Conservation (phyloP, 2,797 vertebrate genomes). For the Cottoperca gobio region DNA sequence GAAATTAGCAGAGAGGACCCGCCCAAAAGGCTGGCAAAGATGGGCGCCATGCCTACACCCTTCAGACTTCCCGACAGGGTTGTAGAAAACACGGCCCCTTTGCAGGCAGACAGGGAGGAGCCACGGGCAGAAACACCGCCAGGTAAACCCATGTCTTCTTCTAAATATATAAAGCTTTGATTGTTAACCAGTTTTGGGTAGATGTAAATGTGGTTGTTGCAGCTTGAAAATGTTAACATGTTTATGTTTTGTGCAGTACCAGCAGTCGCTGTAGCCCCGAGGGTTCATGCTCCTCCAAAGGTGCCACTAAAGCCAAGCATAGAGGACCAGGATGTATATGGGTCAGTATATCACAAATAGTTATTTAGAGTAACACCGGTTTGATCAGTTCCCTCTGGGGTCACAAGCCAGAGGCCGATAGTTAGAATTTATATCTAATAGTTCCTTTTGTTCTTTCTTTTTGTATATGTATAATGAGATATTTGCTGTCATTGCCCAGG, state of each 20-base stretch:
- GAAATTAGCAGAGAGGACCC: constrained; percentile 87
- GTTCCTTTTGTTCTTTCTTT: too few relatives aligned
- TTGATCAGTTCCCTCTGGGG: neutral
- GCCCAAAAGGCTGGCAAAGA: constrained; percentile 88
- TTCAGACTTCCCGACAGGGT: constrained; percentile 81
- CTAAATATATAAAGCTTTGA: neutral
- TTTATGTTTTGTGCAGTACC: constrained; percentile 32
- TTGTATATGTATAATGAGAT: neutral
- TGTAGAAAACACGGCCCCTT: constrained; percentile 65
- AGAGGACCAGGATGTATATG: constrained; percentile 94
- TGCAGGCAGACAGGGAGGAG: constrained; percentile 79
- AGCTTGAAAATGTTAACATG: neutral
- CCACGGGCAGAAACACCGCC: constrained; percentile 69
- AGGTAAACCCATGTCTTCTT: constrained; percentile 55
- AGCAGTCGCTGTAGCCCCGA: constrained; percentile 56
- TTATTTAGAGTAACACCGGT: neutral
- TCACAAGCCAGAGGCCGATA: neutral
- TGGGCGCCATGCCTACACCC: constrained; percentile 93
- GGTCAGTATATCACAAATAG: constrained; percentile 78
- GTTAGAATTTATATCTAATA: neutral
- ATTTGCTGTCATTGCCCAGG: constrained; percentile 66
- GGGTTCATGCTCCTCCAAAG: constrained; percentile 76
- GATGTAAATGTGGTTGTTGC: neutral
- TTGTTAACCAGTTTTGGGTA: neutral
- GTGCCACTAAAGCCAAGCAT: constrained; percentile 87